phyloP scores from a whole-genome alignment of 2,888 invertebrate species.

The Volucella zonaria region DNA sequence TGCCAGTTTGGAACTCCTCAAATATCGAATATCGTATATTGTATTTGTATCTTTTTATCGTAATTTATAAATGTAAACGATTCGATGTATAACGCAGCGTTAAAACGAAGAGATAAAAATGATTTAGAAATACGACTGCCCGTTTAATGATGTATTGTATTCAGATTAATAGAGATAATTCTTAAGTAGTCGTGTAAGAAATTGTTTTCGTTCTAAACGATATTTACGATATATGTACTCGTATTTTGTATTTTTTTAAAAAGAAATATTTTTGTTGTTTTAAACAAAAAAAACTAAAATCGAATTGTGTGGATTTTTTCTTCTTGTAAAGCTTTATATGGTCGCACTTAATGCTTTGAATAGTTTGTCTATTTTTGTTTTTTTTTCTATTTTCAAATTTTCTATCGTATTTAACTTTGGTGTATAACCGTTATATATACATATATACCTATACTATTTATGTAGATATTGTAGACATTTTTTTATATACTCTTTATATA shows the following conservation, averaged over 20 bases:
- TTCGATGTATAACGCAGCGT: constrained; percentile 31
- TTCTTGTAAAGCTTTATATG: constrained; percentile 49
- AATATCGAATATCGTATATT: constrained; percentile 46
- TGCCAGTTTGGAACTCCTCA: constrained; percentile 31
- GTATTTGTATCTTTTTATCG: constrained; percentile 24
- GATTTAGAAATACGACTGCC: constrained; percentile 49
- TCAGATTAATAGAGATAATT: constrained; percentile 29
- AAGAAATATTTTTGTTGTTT: constrained; percentile 45
- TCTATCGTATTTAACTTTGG: constrained; percentile 33
- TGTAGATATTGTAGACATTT: constrained; percentile 63
- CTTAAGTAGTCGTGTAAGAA: constrained; percentile 20
- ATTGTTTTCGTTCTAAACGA: constrained; percentile 41
- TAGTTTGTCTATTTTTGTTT: neutral
- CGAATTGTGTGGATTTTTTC: constrained; percentile 9
- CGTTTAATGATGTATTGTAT: constrained; percentile 36
- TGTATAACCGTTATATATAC: constrained; percentile 25
- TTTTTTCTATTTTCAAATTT: constrained; percentile 9
- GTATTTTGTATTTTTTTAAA: neutral
- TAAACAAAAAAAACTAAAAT: constrained; percentile 43
- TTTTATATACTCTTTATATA: constrained; percentile 1
- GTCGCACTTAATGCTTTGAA: constrained; percentile 29
- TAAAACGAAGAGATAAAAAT: constrained; percentile 3
- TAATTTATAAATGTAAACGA: constrained; percentile 36
- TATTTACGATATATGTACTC: constrained; percentile 44
- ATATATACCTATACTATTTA: constrained; percentile 18